Evolutionary conservation across 2,797 vertebrate species (phyloP).

Genomic region (Sciurus vulgaris): DNA sequence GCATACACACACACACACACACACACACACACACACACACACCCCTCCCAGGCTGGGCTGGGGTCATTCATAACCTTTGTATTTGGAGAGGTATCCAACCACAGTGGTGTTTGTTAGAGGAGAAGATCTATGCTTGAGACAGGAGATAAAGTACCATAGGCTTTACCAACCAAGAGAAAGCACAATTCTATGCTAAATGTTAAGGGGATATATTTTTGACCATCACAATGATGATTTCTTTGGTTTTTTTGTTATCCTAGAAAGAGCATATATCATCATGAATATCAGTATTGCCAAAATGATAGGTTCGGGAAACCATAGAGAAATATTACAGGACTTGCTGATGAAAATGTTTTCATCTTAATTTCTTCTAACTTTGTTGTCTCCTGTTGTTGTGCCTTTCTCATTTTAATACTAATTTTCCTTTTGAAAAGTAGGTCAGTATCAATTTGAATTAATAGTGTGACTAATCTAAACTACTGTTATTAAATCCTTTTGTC

Average conservation of each 20-base stretch:
- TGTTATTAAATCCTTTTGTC: not conserved
- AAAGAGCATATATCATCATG: conserved; percentile 17
- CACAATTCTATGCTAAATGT: conserved; percentile 62
- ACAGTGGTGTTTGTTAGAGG: conserved; percentile 40
- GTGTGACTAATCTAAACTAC: not conserved
- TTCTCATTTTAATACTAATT: conserved; percentile 55
- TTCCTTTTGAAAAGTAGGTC: conserved; percentile 39
- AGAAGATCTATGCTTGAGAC: conserved; percentile 70
- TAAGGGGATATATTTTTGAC: conserved; percentile 60
- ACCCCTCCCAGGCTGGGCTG: conserved; percentile 46
- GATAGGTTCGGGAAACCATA: not conserved
- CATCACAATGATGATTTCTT: conserved; percentile 66
- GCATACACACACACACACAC: not conserved
- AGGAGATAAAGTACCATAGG: conserved; percentile 72
- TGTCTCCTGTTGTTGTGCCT: conserved; percentile 23
- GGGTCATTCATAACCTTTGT: conserved; percentile 83
- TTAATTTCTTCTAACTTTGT: not conserved
- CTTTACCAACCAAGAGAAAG: conserved; percentile 76
- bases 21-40: not conserved
- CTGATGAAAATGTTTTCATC: conserved; percentile 24
- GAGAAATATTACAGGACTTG: not conserved
- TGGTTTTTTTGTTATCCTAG: conserved; percentile 51
- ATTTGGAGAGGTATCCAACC: conserved; percentile 77
- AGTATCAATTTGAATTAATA: conserved; percentile 8
- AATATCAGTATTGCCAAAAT: not conserved